A percentile compares a stretch with the other conserved stretches of the same genome.
phyloP scores from a whole-genome alignment of 2,797 vertebrate genomes.

The Margarornis squamiger region DNA sequence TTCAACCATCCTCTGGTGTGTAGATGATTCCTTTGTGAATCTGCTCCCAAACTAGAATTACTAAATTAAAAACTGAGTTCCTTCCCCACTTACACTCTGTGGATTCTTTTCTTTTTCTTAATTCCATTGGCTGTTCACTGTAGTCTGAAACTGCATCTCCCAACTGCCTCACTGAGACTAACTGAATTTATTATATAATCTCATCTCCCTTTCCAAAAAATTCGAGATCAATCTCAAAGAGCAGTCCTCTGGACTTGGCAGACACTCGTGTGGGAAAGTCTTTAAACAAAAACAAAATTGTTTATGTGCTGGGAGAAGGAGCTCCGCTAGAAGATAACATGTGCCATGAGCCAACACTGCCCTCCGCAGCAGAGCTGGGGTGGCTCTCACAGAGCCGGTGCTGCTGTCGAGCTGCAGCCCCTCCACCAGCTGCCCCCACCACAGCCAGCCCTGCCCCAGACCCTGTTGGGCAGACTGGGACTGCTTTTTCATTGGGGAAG shows the following conservation, averaged over 20 bases:
- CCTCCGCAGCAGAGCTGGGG: conserved; percentile 59
- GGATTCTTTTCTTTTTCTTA: conserved; percentile 15
- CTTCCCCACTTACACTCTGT: not conserved
- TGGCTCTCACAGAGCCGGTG: not conserved
- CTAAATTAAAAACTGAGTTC: not conserved
- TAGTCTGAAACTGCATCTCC: conserved; percentile 52
- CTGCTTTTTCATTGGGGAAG: not conserved
- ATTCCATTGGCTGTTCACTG: not conserved
- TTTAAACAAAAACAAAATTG: conserved; percentile 83
- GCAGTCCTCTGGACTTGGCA: conserved; percentile 79
- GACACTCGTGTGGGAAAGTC: conserved; percentile 78
- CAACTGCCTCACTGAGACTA: conserved; percentile 55
- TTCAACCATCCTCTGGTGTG: not conserved
- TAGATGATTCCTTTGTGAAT: not conserved
- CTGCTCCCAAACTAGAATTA: not conserved
- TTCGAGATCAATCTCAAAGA: conserved; percentile 74
- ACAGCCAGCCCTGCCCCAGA: not conserved
- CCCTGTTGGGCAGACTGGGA: fast-evolving
- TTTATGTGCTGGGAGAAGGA: conserved; percentile 75
- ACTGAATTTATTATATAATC: conserved; percentile 76
- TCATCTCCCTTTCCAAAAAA: conserved; percentile 73
- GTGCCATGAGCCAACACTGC: conserved; percentile 69
- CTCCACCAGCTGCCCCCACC: not conserved
- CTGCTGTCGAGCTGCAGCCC: not conserved
- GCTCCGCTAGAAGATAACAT: conserved; percentile 62